Base-by-base conservation (phyloP, 2,113 vertebrate genomes). In the Coregonus clupeaformis region DNA sequence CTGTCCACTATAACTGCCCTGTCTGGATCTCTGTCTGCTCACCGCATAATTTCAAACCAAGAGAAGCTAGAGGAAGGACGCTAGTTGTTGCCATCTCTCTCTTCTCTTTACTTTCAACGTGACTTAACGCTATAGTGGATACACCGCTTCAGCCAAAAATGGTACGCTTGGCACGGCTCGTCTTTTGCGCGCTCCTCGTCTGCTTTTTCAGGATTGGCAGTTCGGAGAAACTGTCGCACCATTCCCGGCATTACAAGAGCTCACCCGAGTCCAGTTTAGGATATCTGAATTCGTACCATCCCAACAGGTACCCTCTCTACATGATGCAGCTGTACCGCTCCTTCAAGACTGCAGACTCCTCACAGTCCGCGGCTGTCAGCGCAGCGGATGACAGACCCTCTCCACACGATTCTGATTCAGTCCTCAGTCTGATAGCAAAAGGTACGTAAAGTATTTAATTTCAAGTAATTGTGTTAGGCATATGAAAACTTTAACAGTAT, bases 241-340 rank as follows among this genome's bases (percentile, higher is more conserved):
- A 20, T 2, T 69, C 30, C 13, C 69, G 57, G 22, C 60, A 70
- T 77, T 79, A 29, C 18, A 13, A 36, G 9, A 65, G 47, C 36
- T 71, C 36, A 49, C 29, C 65, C 0, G 6, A 75, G 57, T 71
- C 52, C 6, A 47, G 47, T 55, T 74, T 42, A 14, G 81, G 76
- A 36, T 68, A 49, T 6, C 79, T 76, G 72, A 89, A 82, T 66
- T 27, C 88, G 0, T 74, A 36, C 49, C 74, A 74, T 24, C 75
- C 67, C 24, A 81, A 77, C 77, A 78, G 83, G 36, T 94, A 88
- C 77, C 94, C 94, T 27, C 73, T 80, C 42, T 94, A 94, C 88
- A 95, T 96, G 95, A 92, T 96, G 94, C 94, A 95, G 84, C 89
- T 96, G 24, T 95, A 95, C 80, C 91, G 87, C 74, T 87, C 92